Conservation (phyloP, 1,140 invertebrate genomes). For the Trinorchestia longiramus region DNA sequence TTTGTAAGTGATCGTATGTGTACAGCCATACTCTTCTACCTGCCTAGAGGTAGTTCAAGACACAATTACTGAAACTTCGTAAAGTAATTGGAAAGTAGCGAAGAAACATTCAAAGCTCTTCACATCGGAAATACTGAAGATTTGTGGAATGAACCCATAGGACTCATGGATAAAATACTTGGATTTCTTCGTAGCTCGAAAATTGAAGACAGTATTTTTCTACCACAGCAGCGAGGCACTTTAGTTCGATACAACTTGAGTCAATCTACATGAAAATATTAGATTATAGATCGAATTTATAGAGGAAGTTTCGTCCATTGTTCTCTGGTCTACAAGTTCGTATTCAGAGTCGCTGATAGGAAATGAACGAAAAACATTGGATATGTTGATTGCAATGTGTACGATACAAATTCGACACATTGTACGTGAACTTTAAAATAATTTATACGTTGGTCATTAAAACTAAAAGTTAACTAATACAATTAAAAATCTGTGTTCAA, state of each 20-base stretch:
- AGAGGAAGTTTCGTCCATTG: not conserved
- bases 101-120: not conserved
- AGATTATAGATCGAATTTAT: not conserved
- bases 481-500: not conserved
- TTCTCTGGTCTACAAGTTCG: not conserved
- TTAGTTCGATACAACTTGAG: too few species aligned
- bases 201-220: not conserved
- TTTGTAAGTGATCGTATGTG: not conserved
- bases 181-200: not conserved
- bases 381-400: not conserved
- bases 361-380: not conserved
- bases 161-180: not conserved
- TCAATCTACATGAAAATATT: not conserved
- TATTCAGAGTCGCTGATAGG: not conserved
- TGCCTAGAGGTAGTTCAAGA: not conserved
- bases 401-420: not conserved
- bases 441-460: not conserved
- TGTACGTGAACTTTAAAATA: not conserved
- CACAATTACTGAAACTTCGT: not conserved
- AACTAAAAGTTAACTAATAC: not conserved
- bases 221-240: not conserved
- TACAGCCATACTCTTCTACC: not conserved
- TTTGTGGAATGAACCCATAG: not conserved
- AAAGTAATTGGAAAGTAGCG: not conserved
- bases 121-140: not conserved